Evolutionary conservation across 2,797 vertebrate genomes (phyloP).

Genomic region (Lagorchestes hirsutus): DNA sequence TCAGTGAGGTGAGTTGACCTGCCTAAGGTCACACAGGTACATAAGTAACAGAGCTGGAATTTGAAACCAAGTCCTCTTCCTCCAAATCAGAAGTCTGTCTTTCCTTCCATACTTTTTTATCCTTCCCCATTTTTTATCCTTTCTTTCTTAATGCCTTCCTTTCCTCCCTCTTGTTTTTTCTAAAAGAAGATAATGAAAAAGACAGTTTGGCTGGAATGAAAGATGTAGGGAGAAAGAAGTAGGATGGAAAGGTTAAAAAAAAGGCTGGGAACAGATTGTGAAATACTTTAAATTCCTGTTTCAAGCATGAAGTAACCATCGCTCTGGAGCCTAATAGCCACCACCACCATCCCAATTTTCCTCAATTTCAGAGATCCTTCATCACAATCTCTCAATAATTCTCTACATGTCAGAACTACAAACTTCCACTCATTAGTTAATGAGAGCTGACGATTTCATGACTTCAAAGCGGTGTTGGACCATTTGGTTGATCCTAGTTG

Average conservation of each 20-base stretch:
- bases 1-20: not conserved
- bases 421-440: not conserved
- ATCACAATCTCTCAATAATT: constrained; percentile 29
- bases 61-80: not conserved
- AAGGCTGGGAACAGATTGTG: not conserved
- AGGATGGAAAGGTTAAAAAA: not conserved
- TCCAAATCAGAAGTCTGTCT: not conserved
- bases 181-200: not conserved
- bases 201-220: not conserved
- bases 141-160: not conserved
- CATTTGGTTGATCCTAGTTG: not conserved
- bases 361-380: constrained; percentile 10
- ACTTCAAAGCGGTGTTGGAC: not conserved
- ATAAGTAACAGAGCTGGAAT: not conserved
- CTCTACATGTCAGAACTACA: not conserved
- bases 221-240: not conserved
- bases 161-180: not conserved
- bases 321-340: constrained; percentile 34
- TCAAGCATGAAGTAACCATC: not conserved
- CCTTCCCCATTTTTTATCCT: too few relatives aligned
- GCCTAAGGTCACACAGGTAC: not conserved
- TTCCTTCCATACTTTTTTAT: not conserved
- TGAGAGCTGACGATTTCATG: not conserved
- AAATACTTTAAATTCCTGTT: not conserved
- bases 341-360: constrained; percentile 17